Evolutionary conservation across 2,113 vertebrate genomes (phyloP), one percentile per base, ranked within the genome.

Genomic region (Amphiprion ocellaris): DNA sequence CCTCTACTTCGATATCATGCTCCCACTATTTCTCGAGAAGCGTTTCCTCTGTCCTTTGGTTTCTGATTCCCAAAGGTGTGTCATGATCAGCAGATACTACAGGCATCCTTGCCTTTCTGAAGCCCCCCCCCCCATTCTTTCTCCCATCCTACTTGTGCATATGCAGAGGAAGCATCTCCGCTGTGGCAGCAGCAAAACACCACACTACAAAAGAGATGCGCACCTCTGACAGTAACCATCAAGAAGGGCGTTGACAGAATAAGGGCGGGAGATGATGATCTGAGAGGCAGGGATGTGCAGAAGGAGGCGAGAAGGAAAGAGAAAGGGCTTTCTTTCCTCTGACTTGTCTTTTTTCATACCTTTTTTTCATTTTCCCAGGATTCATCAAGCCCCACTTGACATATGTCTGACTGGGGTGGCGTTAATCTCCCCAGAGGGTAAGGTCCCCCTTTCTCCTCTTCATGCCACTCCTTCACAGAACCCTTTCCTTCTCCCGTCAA

Each of bases 241-340:
- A 94, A 94, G 92, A 92, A 92, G 91, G 93, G 87, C 88, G 93
- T 89, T 95, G 94, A 95, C 94, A 95, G 94, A 95, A 95, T 95
- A 94, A 94, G 94, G 94, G 92, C 94, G 91, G 92, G 86, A 92
- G 92, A 92, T 82, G 92, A 93, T 94, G 94, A 94, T 95, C 94
- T 94, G 91, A 94, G 92, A 92, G 90, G 85, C 87, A 87, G 85
- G 83, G 88, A 92, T 90, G 86, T 90, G 89, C 89, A 89, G 84
- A 90, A 93, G 84, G 80, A 90, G 84, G 88, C 76, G 79, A 85
- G 89, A 88, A 79, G 85, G 84, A 71, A 90, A 84, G 88, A 91
- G 89, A 92, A 92, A 89, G 89, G 87, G 82, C 79, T 91, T 91
- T 91, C 87, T 94, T 92, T 89, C 74, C 82, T 85, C 81, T 74